Evolutionary conservation across 2,113 vertebrate genomes (phyloP).

Genomic region (Lasiurus cinereus): DNA sequence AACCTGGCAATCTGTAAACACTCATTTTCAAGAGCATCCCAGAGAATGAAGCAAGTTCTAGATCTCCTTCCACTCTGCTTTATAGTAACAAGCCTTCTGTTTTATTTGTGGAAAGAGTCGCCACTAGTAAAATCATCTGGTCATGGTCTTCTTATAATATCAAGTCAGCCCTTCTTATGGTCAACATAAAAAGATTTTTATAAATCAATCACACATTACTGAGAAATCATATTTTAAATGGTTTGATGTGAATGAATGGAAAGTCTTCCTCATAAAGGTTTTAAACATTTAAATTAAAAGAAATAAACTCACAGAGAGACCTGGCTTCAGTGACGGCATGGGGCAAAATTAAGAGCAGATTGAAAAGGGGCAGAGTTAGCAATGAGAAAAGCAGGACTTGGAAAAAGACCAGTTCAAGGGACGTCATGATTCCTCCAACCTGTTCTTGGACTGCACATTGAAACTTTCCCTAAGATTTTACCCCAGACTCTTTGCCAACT

Average conservation of each 20-base stretch:
- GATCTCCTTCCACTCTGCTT: background rate
- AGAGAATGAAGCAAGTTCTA: conserved; percentile 25
- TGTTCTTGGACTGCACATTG: background rate
- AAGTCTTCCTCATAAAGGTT: background rate
- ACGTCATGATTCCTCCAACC: background rate
- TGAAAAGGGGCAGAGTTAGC: background rate
- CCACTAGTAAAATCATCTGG: background rate
- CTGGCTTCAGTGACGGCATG: background rate
- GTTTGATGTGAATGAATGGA: conserved; percentile 31
- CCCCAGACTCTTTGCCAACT: conserved; percentile 11
- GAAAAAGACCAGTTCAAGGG: background rate
- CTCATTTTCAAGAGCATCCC: background rate
- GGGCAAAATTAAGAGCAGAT: background rate
- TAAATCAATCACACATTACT: background rate
- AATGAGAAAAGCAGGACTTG: conserved; percentile 20
- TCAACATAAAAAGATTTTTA: background rate
- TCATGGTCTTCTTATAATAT: background rate
- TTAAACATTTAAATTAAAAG: conserved; percentile 31
- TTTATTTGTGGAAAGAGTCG: background rate
- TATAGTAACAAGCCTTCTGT: background rate
- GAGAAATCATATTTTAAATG: conserved; percentile 37
- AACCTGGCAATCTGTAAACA: background rate
- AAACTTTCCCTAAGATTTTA: conserved; percentile 30
- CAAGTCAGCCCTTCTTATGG: conserved; percentile 22
- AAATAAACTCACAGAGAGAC: conserved; percentile 21